Base-by-base conservation (phyloP, 2,113 vertebrate species). In the Corapipo altera region DNA sequence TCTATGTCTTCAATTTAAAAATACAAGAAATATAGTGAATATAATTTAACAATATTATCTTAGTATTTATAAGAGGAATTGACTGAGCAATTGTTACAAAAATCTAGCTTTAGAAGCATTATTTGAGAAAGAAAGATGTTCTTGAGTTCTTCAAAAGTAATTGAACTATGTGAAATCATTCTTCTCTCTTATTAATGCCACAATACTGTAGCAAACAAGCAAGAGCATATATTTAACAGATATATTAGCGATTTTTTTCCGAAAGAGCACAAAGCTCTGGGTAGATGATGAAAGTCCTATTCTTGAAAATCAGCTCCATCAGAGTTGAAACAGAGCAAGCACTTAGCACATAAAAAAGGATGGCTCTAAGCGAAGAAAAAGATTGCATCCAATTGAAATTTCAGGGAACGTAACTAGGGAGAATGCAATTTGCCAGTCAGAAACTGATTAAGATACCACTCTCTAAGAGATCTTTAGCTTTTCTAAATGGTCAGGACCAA, bases 241-340 rank as follows among this genome's bases (percentile, higher is more conserved):
- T 8, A 70, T 5, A n/a, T 67, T 44, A 78, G 15, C 75, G 13
- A 44, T 51, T 77, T 58, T 61, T 81, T 93, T 41, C 32, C 23
- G 46, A 66, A 91, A 72, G 24, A 82, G 22, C 44, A 67, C 27
- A 62, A 73, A 83, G 14, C 16, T 91, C 59, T 71, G 39, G 62
- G 32, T 39, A 79, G 66, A 61, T 2, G 8, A 85, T 54, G 21
- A 22, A 75, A 85, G 58, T 85, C 91, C 57, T 79, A 2, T 43
- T 66, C 30, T 70, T 73, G 46, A 91, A 95, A 96, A 91, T 85
- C 81, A 93, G 20, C 43, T 58, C 44, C 46, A 73, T 73, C 89
- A 76, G 81, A 79, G 15, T 58, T 89, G 84, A 94, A 95, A 89
- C 46, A 91, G 62, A 93, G 24, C 26, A 94, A 93, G 46, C 35